Evolutionary conservation across 2,113 vertebrate species (phyloP).

Genomic region (Chlorodrepanis virens): DNA sequence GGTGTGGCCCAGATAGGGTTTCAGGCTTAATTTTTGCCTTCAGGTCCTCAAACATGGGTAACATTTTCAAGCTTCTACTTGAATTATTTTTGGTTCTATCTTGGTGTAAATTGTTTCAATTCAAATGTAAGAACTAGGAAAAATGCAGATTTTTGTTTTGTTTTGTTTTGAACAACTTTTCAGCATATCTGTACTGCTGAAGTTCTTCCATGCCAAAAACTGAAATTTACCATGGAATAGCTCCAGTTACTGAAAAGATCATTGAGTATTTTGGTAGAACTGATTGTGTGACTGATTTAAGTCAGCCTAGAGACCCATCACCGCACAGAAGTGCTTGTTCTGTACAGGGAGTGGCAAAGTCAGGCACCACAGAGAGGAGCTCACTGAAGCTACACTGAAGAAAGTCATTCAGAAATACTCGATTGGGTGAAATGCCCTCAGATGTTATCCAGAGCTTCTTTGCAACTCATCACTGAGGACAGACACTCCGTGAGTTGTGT

Average conservation of each 20-base stretch:
- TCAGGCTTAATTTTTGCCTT: not conserved
- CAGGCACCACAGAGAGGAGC: not conserved
- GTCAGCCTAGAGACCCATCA: not conserved
- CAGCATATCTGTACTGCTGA: not conserved
- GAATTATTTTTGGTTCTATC: not conserved
- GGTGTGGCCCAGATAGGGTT: accelerated
- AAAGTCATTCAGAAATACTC: not conserved
- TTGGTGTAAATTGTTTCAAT: not conserved
- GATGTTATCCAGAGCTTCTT: not conserved
- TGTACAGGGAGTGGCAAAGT: not conserved
- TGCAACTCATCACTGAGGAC: not conserved
- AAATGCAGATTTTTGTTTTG: not conserved
- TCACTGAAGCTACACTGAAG: not conserved
- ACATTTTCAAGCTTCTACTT: not conserved
- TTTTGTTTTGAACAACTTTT: not conserved
- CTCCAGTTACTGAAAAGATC: not conserved
- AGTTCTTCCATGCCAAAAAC: not conserved
- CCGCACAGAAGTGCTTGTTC: not conserved
- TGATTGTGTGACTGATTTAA: not conserved
- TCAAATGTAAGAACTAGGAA: not conserved
- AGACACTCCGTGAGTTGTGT: accelerated
- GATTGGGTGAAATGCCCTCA: not conserved
- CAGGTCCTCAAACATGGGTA: not conserved
- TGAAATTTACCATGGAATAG: not conserved
- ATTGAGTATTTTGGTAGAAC: not conserved